These are phyloP conservation scores for Leptonema lineaticorne DNA, from an alignment of 1,140 invertebrate species.

Conservation along the genomic window DNA sequence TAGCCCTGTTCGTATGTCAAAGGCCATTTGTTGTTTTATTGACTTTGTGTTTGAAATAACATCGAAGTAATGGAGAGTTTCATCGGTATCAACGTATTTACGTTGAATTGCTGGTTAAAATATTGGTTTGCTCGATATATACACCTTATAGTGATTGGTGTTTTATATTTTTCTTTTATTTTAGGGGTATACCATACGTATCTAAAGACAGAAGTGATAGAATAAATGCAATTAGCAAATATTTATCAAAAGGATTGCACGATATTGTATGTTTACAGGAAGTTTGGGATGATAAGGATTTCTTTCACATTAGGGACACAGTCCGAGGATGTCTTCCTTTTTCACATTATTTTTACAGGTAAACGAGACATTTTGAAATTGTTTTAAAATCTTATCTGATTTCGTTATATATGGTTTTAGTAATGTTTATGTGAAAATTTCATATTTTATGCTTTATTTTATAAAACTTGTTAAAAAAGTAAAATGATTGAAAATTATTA, in stretches of 20 bases:
- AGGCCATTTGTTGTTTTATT: no score
- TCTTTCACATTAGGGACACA: conserved; percentile 65
- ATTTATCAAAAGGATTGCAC: conserved; percentile 68
- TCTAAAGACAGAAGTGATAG: conserved; percentile 74
- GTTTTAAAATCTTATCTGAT: no score
- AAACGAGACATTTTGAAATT: conserved; percentile 39
- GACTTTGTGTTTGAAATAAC: no score
- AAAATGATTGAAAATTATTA: conserved; percentile 27
- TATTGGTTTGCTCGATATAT: no score
- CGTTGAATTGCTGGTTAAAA: no score
- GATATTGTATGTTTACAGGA: conserved; percentile 93
- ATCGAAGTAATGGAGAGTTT: neutral
- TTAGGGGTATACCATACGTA: conserved; percentile 80
- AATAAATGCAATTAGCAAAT: conserved; percentile 78
- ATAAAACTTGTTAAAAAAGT: no score
- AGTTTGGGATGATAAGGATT: conserved; percentile 84
- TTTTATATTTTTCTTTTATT: conserved; percentile 42
- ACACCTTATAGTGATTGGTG: no score
- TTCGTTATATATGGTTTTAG: no score
- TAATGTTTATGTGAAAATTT: no score
- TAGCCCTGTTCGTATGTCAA: no score
- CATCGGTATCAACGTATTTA: no score
- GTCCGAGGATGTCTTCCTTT: conserved; percentile 68
- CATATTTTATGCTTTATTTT: no score
- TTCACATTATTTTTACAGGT: conserved; percentile 94